These are phyloP conservation scores for Whitmania pigra DNA, from an alignment of 1,140 invertebrate genomes.

Conservation along the genomic window DNA sequence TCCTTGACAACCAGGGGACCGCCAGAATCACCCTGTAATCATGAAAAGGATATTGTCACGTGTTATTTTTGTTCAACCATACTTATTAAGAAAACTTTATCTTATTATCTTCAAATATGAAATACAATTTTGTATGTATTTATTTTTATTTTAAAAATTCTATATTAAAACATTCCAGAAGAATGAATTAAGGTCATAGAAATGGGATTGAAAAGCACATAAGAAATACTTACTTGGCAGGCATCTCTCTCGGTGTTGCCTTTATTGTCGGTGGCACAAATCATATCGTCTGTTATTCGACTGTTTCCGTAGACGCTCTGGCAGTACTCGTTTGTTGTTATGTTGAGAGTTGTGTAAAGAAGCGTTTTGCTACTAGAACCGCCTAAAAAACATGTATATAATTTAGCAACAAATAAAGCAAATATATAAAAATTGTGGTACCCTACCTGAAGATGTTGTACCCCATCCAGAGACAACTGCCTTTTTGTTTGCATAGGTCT, in stretches of 20 bases:
- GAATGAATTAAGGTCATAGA: neutral
- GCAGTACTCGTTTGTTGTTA: slow-evolving; percentile 6
- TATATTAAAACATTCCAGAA: neutral
- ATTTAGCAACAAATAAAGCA: neutral
- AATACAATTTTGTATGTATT: neutral
- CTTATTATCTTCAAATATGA: neutral
- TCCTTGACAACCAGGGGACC: slow-evolving; percentile 50
- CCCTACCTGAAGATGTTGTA: neutral
- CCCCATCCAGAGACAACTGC: neutral
- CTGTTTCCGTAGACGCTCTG: neutral
- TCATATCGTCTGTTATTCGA: slow-evolving; percentile 34
- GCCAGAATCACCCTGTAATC: slow-evolving; percentile 46
- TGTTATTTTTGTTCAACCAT: neutral
- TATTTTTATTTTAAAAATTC: neutral
- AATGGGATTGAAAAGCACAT: neutral
- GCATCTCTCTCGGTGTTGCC: slow-evolving; percentile 30
- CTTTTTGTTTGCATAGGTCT: neutral
- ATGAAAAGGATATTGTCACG: neutral
- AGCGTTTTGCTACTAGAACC: neutral
- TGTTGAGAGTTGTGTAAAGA: slow-evolving; percentile 11
- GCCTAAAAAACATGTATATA: neutral
- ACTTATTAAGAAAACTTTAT: neutral
- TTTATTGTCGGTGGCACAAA: slow-evolving; percentile 45
- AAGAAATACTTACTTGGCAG: slow-evolving; percentile 9
- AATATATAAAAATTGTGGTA: neutral